Evolutionary conservation across 2,113 vertebrate genomes (phyloP).

Genomic region (Choloepus hoffmanni): DNA sequence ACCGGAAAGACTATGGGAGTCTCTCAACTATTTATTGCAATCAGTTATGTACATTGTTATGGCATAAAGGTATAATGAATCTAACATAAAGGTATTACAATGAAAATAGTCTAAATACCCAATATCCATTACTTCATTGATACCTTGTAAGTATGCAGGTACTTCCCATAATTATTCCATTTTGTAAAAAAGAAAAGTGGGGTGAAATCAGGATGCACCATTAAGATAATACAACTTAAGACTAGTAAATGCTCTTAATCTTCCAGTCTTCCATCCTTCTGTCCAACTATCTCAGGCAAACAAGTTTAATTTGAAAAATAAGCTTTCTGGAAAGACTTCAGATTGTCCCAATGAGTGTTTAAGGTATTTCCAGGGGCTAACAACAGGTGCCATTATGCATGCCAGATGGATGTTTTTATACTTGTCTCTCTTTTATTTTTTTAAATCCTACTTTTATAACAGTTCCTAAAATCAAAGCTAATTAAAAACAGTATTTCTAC

Average conservation of each 20-base stretch:
- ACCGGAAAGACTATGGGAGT: neutral
- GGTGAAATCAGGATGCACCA: neutral
- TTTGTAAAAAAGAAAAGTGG: neutral
- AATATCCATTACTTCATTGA: neutral
- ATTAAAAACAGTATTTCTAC: conserved; percentile 78
- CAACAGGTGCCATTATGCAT: neutral
- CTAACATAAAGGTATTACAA: neutral
- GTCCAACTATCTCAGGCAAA: neutral
- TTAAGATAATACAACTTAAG: neutral
- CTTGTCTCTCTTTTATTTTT: neutral
- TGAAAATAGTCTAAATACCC: neutral
- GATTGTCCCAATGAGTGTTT: neutral
- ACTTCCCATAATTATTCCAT: neutral
- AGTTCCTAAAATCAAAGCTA: conserved; percentile 62
- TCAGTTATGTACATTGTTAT: neutral
- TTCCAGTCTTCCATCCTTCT: neutral
- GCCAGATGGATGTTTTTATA: conserved; percentile 30
- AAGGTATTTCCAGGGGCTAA: neutral
- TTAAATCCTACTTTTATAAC: conserved; percentile 39
- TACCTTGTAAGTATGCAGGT: neutral
- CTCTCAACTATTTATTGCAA: neutral
- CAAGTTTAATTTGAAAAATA: conserved; percentile 2
- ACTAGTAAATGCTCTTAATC: too few species aligned
- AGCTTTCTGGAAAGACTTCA: neutral
- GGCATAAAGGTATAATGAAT: neutral